A percentile compares a stretch with the other conserved stretches of the same genome.
Conservation (phyloP, 1,140 invertebrate genomes). For the Neuroterus valhalla region DNA sequence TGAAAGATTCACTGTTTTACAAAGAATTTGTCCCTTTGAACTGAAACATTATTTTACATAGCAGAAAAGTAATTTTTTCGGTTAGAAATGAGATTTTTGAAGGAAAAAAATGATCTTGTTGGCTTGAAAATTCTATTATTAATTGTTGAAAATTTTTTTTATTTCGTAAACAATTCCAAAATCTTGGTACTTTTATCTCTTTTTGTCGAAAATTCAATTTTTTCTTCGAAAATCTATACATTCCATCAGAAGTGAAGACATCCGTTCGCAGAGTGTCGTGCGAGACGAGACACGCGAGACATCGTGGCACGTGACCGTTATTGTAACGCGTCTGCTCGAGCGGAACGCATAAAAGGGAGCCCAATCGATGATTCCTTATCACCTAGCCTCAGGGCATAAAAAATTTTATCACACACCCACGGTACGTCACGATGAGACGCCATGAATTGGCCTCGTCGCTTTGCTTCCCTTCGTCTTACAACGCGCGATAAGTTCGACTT, state of each 20-base stretch:
- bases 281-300: conserved; percentile 13
- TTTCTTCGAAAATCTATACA: no score
- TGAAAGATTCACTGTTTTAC: no score
- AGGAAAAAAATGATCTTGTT: no score
- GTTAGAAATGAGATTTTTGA: no score
- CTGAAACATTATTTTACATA: no score
- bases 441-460: conserved; percentile 18
- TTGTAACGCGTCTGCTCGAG: neutral
- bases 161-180: no score
- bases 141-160: no score
- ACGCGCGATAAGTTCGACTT: conserved; percentile 3
- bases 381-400: neutral
- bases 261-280: conserved; percentile 2
- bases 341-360: conserved; percentile 10
- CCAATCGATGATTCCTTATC: conserved; percentile 18
- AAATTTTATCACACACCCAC: conserved; percentile 18
- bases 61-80: no score
- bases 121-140: no score
- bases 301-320: conserved; percentile 18
- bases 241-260: neutral
- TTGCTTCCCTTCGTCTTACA: conserved; percentile 4
- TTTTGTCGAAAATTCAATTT: no score
- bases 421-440: conserved; percentile 3
- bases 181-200: no score
- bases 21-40: no score